Percentiles rank a stretch among this genome's conserved stretches.
These are phyloP conservation scores for Odontocerum albicorne DNA, from an alignment of 2,888 invertebrate genomes.

Conservation along the genomic window DNA sequence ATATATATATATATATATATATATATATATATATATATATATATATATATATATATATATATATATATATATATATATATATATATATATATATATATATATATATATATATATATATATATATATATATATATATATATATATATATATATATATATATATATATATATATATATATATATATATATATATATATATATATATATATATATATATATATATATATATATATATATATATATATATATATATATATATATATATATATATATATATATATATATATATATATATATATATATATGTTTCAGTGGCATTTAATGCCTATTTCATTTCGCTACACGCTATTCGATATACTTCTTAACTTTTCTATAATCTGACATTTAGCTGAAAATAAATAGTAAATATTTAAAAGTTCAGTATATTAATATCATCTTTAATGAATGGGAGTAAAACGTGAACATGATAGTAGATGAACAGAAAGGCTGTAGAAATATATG, in stretches of 20 bases:
- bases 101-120: background rate
- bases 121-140: background rate
- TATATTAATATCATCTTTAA: too few relatives aligned
- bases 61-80: background rate
- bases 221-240: background rate
- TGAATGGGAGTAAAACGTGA: too few relatives aligned
- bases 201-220: background rate
- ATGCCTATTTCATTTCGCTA: too few relatives aligned
- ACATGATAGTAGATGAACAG: too few relatives aligned
- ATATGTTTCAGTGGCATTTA: background rate
- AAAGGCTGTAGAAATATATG: too few relatives aligned
- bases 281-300: background rate
- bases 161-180: background rate
- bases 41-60: slow-evolving; percentile 1
- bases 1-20: slow-evolving; percentile 7
- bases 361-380: too few relatives aligned
- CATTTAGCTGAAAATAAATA: too few relatives aligned
- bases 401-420: too few relatives aligned
- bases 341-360: too few relatives aligned
- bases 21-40: slow-evolving; percentile 7
- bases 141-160: background rate
- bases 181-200: background rate
- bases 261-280: background rate
- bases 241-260: background rate
- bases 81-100: background rate